These are phyloP conservation scores for Mythimna pallens DNA, from an alignment of 2,888 invertebrate genomes.

Conservation along the genomic window DNA sequence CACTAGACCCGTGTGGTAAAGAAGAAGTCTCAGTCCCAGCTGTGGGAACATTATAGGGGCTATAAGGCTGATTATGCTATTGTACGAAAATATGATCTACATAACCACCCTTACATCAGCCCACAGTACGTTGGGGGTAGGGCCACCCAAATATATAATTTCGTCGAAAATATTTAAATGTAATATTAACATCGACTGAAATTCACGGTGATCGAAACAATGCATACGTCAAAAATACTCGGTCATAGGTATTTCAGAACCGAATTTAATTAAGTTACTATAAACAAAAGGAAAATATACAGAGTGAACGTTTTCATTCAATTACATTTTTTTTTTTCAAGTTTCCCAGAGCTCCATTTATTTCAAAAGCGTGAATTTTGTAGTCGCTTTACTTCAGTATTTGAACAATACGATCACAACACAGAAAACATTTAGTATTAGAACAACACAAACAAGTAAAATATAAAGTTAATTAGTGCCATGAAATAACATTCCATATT, in stretches of 20 bases:
- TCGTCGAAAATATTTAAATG: constrained; percentile 50
- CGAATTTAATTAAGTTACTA: constrained; percentile 14
- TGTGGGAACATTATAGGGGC: no score
- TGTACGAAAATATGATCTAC: no score
- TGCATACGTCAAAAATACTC: constrained; percentile 29
- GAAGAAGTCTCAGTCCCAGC: no score
- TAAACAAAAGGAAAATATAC: constrained; percentile 31
- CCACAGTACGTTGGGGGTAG: no score
- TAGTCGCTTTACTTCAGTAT: constrained; percentile 9
- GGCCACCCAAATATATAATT: constrained; percentile 47
- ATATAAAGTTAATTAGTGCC: constrained; percentile 63
- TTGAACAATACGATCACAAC: constrained; percentile 40
- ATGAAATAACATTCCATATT: constrained; percentile 51
- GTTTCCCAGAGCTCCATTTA: neutral
- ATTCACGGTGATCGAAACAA: constrained; percentile 32
- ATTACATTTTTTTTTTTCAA: constrained; percentile 1
- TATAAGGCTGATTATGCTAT: no score
- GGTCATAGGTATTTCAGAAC: neutral
- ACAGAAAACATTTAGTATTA: constrained; percentile 54
- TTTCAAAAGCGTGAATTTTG: constrained; percentile 15
- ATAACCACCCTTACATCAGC: neutral
- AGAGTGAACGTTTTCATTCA: neutral
- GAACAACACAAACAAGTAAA: constrained; percentile 50
- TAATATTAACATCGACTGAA: constrained; percentile 48
- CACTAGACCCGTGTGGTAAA: no score